Conservation (phyloP, 2,888 invertebrate genomes). For the Oxyteleia sp. region DNA sequence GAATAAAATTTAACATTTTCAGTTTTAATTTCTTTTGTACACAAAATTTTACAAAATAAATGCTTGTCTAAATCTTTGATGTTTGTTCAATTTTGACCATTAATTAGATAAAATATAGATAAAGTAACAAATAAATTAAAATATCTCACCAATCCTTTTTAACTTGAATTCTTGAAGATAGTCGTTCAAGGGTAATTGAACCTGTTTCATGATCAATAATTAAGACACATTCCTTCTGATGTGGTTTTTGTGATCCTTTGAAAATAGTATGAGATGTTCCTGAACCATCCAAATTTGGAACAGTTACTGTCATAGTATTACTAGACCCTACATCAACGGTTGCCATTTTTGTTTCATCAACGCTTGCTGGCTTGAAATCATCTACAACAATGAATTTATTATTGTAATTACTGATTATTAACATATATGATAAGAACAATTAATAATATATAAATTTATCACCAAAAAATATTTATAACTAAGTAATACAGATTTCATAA, state of each 20-base stretch:
- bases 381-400: slow-evolving; percentile 89
- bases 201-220: slow-evolving; percentile 97
- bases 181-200: slow-evolving; percentile 96
- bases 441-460: no score
- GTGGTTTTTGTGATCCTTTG: slow-evolving; percentile 97
- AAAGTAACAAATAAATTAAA: no score
- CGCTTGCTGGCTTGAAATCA: slow-evolving; percentile 99
- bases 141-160: slow-evolving; percentile 97
- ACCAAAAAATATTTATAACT: no score
- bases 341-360: slow-evolving; percentile 96
- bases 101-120: no score
- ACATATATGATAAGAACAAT: no score
- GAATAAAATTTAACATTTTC: no score
- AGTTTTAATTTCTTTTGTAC: no score
- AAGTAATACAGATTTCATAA: no score
- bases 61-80: no score
- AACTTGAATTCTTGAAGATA: slow-evolving; percentile 96
- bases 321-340: slow-evolving; percentile 96
- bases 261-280: slow-evolving; percentile 97
- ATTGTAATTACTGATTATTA: no score
- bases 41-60: no score
- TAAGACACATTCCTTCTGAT: slow-evolving; percentile 97
- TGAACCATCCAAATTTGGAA: slow-evolving; percentile 97
- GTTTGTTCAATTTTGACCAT: no score
- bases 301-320: slow-evolving; percentile 96